Conservation (phyloP, 2,888 invertebrate genomes). For the Hirudinaria manillensis region DNA sequence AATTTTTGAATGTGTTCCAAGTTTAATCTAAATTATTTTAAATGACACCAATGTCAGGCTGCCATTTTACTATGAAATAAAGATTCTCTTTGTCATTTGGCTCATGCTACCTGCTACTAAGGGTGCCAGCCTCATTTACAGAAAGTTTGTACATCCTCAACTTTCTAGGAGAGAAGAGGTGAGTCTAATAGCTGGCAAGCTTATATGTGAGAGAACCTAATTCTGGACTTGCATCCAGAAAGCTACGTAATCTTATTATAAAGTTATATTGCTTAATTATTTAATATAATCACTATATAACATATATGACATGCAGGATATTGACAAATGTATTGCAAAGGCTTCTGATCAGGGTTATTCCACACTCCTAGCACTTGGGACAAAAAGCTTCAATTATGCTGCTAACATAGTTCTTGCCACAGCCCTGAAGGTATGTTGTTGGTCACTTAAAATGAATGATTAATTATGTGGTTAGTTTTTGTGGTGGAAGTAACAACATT, state of each 20-base stretch:
- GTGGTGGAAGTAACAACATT: too few relatives aligned
- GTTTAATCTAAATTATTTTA: not conserved
- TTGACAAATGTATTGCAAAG: conserved; percentile 84
- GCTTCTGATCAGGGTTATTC: conserved; percentile 89
- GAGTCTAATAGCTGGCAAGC: conserved; percentile 12
- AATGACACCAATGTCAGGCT: conserved; percentile 61
- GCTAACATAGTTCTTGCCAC: conserved; percentile 59
- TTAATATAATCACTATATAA: too few relatives aligned
- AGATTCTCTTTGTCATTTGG: conserved; percentile 91
- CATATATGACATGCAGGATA: conserved; percentile 65
- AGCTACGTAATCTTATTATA: too few relatives aligned
- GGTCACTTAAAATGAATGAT: too few relatives aligned
- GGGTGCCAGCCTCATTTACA: conserved; percentile 88
- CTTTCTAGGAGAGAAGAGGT: conserved; percentile 79
- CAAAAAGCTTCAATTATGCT: conserved; percentile 82
- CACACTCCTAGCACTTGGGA: conserved; percentile 80
- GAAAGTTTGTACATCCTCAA: conserved; percentile 91
- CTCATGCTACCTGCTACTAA: conserved; percentile 89
- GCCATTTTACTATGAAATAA: conserved; percentile 97
- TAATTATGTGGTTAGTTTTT: too few relatives aligned
- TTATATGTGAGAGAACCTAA: not conserved
- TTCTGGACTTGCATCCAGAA: too few relatives aligned
- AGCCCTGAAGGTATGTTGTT: conserved; percentile 47
- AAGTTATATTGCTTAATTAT: too few relatives aligned
- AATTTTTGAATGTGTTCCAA: not conserved